Base-by-base conservation (phyloP, 2,797 vertebrate genomes). In the Siniperca obscura region DNA sequence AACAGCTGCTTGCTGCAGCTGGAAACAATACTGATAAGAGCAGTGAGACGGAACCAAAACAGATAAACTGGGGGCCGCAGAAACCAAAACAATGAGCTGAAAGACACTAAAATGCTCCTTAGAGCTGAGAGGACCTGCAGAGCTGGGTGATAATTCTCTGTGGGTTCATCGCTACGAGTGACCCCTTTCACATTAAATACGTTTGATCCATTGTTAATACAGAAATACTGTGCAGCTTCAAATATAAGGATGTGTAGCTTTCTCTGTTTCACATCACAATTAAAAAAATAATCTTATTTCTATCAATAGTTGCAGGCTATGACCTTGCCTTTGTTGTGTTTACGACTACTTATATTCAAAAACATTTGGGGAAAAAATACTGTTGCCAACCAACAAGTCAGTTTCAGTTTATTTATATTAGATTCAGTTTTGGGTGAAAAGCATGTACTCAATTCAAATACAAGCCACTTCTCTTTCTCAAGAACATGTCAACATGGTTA, bases 391-490 rank as follows among this genome's bases (percentile, higher is more conserved):
- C 14, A 13, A 44, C 16, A 74, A 30, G 0, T 27, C 55, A 21
- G 16, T 76, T 50, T 42, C 17, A 46, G 40, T 46, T 53, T 16
- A 52, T 66, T 56, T 10, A 13, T 27, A n/a, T 50, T 52, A n/a
- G 10, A 70, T 66, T 25, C 3, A 14, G n/a, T 74, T 72, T 27
- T 16, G 9, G 22, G 13, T 46, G 27, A 56, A 69, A 82, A 68
- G 14, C 17, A 25, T 3, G n/a, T 5, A 13, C 34, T 48, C 50
- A n/a, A 19, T 50, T 55, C 1, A 1, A 52, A 66, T 65, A 48
- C 38, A 61, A 70, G 22, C 13, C 42, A 56, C 55, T 66, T 70
- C 5, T 81, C 25, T 70, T 38, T 25, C 25, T 70, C 21, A n/a
- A 69, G 27, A 53, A 36, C 30, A 67, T 46, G 25, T 70, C 61